Evolutionary conservation across 1,140 invertebrate species (phyloP), one percentile per base, ranked within the genome.

Genomic region (Limonius californicus): DNA sequence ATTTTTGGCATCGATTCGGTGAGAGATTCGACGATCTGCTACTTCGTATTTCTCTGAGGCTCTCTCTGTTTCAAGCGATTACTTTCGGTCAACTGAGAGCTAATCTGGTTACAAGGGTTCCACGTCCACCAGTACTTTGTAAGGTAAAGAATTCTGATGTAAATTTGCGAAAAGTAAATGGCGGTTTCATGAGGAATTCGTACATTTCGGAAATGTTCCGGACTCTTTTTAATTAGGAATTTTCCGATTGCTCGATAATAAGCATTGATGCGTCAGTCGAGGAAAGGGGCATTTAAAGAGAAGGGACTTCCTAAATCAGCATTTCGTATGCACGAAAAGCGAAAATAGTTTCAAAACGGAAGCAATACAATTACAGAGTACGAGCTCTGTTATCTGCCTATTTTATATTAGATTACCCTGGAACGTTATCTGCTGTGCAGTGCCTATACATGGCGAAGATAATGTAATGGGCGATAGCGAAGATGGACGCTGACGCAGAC

Each of bases 361-460:
- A 61, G 59, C 59, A 61, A 61, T 61, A 61, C 59, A 61, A 61
- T 61, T 61, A 61, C 54, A 50, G 59, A 42, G 53, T 61, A 61
- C 59, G 59, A 61, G 50, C 59, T 45, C 59, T 30, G 59, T 61
- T 61, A 61, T 61, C 59, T 61, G 54, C 59, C 53, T 50, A 50
- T 54, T 61, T 61, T 61, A 61, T 61, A 61, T 61, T 43, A 61
- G 53, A 61, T 53, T 55, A 54, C 50, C 54, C 39, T 55, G 59
- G 59, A 55, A 54, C 54, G 50, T 61, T 61, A 61, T 61, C 45
- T 50, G 45, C 59, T 55, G 39, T 61, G 59, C 54, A 61, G 35
- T 54, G 59, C 59, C 59, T 61, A 61, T 61, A 55, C 54, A 61
- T 53, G 54, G 50, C 45, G 39, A 61, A 61, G 59, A 61, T 61